Evolutionary conservation across 37 sponge, comb jelly and placozoan species (phyloP), one percentile per base, ranked within the genome.

Genomic region (Lycopodina hypogea): DNA sequence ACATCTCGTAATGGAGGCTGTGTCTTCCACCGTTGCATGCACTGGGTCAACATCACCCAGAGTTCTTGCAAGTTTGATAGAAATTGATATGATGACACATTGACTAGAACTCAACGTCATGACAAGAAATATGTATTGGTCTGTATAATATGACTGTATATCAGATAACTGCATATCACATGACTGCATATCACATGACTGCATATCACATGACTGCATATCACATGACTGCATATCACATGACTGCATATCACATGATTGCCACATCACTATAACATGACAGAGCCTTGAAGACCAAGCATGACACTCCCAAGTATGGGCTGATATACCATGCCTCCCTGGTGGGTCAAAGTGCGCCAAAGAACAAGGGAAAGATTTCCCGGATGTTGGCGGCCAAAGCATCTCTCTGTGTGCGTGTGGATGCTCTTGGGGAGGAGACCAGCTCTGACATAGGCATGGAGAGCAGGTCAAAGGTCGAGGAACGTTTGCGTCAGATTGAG

Each of bases 301-400:
- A 97, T 52, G 96, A 94, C 81, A 97, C 98, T 32, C 98, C 98
- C 53, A 97, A 97, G 56, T 97, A 97, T 76, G 98, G 98, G 1
- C 86, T 97, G 40, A 92, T 97, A 21, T 97, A 95, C 79, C 98
- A 97, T 68, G 98, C 98, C 42, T 94, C 96, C 65, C 75, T 97
- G 59, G 96, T 97, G 6, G 98, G 98, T 15, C 98, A 97, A 62
- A 81, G 84, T 0, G 83, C 86, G 28, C 86, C 93, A 35, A 97
- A 97, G 83, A 78, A 90, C 81, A 97, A 95, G 71, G 98, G 98
- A 1, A 95, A 97, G 89, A 94, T 97, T 67, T 94, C 95, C 34
- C 83, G 98, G 6, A 92, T 92, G 85, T 71, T 97, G 74, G 98
- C 98, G 29, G 98, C 98, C 67, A 97, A 97, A 75, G 81, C 98